A percentile compares a stretch with the other conserved stretches of the same genome.
Evolutionary conservation across 2,888 invertebrate species (phyloP).

Genomic region (Heteropelma amictum): DNA sequence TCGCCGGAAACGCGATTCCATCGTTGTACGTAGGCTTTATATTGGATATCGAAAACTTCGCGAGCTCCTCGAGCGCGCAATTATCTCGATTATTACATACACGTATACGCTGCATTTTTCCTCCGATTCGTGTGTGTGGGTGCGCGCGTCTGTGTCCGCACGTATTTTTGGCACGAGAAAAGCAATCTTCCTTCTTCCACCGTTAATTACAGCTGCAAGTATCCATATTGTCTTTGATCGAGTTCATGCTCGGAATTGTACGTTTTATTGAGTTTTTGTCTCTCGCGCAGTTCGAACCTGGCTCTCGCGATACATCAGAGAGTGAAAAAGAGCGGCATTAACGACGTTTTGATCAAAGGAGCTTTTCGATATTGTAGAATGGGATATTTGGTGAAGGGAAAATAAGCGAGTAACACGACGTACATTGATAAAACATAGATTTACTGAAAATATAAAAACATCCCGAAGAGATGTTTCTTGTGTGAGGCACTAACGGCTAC

Average conservation of each 20-base stretch:
- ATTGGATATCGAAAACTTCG: constrained; percentile 58
- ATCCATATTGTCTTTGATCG: constrained; percentile 32
- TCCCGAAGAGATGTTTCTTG: no score
- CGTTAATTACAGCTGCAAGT: constrained; percentile 42
- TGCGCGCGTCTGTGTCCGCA: neutral
- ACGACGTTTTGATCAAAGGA: no score
- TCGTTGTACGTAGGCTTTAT: constrained; percentile 56
- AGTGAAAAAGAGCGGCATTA: neutral
- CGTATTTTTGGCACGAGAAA: constrained; percentile 11
- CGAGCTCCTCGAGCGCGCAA: constrained; percentile 32
- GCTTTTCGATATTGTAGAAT: no score
- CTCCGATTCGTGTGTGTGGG: neutral
- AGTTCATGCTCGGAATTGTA: neutral
- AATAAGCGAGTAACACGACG: no score
- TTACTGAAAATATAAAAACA: no score
- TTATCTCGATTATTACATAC: neutral
- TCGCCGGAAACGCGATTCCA: constrained; percentile 50
- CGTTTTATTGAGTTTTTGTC: constrained; percentile 1
- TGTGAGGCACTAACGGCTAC: no score
- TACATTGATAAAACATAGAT: no score
- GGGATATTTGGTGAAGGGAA: no score
- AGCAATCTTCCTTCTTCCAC: constrained; percentile 15
- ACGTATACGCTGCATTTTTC: neutral
- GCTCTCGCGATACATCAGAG: neutral
- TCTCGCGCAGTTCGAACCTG: neutral